These are phyloP conservation scores for mouse (Mus musculus) DNA, from an alignment of 2,113 vertebrate genomes.

Conservation along the genomic window GRCm39 chr9:16388501-16389000, in stretches of 20 bases:
- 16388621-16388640: neutral
- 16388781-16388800: neutral
- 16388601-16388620: neutral
- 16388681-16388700: neutral
- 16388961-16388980: neutral
- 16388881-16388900: neutral
- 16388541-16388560: neutral
- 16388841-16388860: neutral
- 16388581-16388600: neutral
- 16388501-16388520: neutral
- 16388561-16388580: neutral
- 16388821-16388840: neutral
- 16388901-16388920: neutral
- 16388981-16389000: neutral
- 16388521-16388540: neutral
- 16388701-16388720: neutral
- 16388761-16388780: neutral
- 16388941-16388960: neutral
- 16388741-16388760: neutral
- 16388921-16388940: neutral
- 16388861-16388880: neutral
- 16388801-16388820: neutral
- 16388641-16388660: neutral
- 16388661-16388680: neutral
- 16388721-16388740: neutral